Evolutionary conservation across 2,797 vertebrate species (phyloP), one percentile per base, ranked within the genome.

Genomic region (Enoplosus armatus): DNA sequence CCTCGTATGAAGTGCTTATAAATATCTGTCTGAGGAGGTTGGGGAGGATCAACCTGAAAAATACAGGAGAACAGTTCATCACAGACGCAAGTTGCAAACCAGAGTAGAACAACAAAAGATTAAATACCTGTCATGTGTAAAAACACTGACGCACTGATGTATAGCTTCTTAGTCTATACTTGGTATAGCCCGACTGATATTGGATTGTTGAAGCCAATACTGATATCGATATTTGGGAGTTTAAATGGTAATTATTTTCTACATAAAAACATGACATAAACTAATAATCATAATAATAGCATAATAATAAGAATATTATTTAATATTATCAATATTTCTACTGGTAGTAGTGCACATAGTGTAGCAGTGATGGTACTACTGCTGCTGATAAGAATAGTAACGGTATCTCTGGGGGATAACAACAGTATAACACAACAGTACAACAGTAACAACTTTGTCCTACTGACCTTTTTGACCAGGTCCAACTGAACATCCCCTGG

Each of bases 1-100:
- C 96, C 96, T 82, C 92, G 95, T 90, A 98, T 97, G 95, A 99
- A 99, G 91, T 98, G 97, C 92, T 97, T 98, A 86, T 97, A 98
- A 20, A 97, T 92, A 93, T 98, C 97, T 2, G 86, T 95, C 92
- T 96, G 95, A 75, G 95, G 96, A 47, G 97, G 96, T 24, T 97
- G 97, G 22, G 84, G 88, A 51, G 89, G 90, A 75, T 94, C 93
- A 27, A 94, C 92, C 93, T 94, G 71, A 74, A 83, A 75, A 48
- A 80, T 3, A 77, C 26, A 80, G 26, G 0, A 68, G 48, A 26
- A 68, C 2, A 76, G 12, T 26, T 55, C 1, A 58, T 45, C n/a
- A 70, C 12, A 35, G 3, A 47, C 5, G 18, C 31, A 67, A 41
- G 77, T 58, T 6, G 31, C 18, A 56, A 24, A 62, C 14, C 6